A percentile compares a stretch with the other conserved stretches of the same genome.
Evolutionary conservation across 1,140 invertebrate species (phyloP).

Genomic region (Conus betulinus): DNA sequence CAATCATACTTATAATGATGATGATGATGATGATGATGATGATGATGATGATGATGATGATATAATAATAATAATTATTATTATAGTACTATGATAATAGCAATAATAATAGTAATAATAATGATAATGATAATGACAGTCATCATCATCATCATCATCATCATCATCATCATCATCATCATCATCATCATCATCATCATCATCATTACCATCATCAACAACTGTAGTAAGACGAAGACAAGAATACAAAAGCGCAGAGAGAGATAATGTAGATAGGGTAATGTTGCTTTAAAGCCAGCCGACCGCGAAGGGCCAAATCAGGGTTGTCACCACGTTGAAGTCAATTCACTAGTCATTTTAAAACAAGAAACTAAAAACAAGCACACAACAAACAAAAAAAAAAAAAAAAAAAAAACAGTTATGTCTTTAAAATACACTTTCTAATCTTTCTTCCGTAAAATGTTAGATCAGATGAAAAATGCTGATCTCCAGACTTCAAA

Average conservation of each 20-base stretch:
- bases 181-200: conserved; percentile 16
- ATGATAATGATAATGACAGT: not conserved
- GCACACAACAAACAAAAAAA: no score
- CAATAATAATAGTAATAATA: not conserved
- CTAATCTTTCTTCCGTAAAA: no score
- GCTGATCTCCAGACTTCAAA: no score
- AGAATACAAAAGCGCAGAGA: not conserved
- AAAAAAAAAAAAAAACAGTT: no score
- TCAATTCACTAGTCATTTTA: no score
- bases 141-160: not conserved
- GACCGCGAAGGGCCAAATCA: no score
- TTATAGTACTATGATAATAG: not conserved
- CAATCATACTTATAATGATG: not conserved
- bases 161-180: conserved; percentile 16
- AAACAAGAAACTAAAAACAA: no score
- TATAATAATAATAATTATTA: not conserved
- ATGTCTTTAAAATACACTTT: no score
- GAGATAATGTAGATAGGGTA: not conserved
- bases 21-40: not conserved
- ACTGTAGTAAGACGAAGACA: not conserved
- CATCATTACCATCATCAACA: not conserved
- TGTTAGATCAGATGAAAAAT: no score
- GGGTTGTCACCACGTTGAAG: no score
- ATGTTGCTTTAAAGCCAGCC: no score
- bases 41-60: not conserved